These are phyloP conservation scores for Antechinus stuartii DNA, from an alignment of 2,113 vertebrate genomes.

Conservation along the genomic window DNA sequence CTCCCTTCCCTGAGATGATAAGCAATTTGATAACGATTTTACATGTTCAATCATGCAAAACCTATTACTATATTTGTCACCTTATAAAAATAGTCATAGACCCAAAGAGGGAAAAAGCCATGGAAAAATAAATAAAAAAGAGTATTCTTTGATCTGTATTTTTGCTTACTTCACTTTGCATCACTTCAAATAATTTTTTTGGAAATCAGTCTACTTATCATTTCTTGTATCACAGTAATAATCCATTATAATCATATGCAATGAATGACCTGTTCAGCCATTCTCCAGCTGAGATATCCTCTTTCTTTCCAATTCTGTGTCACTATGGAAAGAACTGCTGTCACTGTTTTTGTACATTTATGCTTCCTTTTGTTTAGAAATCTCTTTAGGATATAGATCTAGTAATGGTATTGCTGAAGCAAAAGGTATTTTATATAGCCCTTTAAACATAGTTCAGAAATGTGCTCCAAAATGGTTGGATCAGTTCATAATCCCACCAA, in stretches of 20 bases:
- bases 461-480: background rate
- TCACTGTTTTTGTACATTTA: too few species aligned
- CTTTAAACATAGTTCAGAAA: background rate
- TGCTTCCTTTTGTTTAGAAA: background rate
- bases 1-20: background rate
- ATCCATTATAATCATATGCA: background rate
- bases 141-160: background rate
- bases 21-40: background rate
- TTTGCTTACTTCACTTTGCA: too few species aligned
- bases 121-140: background rate
- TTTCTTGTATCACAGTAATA: background rate
- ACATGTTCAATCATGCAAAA: background rate
- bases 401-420: background rate
- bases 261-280: background rate
- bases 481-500: background rate
- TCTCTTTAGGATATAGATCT: background rate
- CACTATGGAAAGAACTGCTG: background rate
- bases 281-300: background rate
- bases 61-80: background rate
- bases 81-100: background rate
- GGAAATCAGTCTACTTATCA: background rate
- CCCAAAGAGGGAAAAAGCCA: background rate
- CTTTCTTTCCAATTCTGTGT: background rate
- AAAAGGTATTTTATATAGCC: background rate
- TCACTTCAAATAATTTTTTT: too few species aligned